Evolutionary conservation across 2,888 invertebrate species (phyloP).

Genomic region (Coecobrya sp.): DNA sequence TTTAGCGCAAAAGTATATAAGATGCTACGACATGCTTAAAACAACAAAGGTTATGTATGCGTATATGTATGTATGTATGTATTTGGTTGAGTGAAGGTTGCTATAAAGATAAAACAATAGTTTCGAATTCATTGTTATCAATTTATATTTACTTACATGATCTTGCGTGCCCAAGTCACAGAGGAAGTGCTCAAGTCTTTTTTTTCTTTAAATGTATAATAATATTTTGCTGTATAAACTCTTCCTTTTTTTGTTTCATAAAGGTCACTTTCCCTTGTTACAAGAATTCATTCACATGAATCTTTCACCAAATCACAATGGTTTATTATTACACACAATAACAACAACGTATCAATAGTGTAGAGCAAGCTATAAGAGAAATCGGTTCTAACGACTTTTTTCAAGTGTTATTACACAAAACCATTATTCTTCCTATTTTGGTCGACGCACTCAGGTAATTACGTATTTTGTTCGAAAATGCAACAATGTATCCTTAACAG

Average conservation of each 20-base stretch:
- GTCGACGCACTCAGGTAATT: not conserved
- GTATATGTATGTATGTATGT: not conserved
- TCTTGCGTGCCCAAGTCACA: constrained; percentile 9
- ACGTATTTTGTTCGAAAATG: not conserved
- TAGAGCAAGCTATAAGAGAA: constrained; percentile 44
- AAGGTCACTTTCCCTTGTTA: constrained; percentile 72
- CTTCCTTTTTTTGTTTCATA: constrained; percentile 19
- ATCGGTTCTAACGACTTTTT: constrained; percentile 23
- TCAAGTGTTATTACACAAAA: not conserved
- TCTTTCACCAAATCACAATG: constrained; percentile 63
- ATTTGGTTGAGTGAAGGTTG: not conserved
- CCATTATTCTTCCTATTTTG: not conserved
- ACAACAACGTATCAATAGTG: no score
- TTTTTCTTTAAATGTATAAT: not conserved
- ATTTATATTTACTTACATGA: constrained; percentile 37
- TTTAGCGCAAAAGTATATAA: no score
- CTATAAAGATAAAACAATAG: constrained; percentile 23
- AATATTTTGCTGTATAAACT: not conserved
- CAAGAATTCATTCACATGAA: constrained; percentile 42
- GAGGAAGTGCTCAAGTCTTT: not conserved
- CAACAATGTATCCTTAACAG: no score
- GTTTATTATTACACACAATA: not conserved
- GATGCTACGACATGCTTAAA: no score
- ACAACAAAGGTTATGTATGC: no score
- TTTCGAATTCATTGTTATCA: not conserved